Percentiles rank a stretch among this genome's conserved stretches.
phyloP scores from a whole-genome alignment of 1,140 invertebrate species.

The Aphaenogaster ashmeadi region DNA sequence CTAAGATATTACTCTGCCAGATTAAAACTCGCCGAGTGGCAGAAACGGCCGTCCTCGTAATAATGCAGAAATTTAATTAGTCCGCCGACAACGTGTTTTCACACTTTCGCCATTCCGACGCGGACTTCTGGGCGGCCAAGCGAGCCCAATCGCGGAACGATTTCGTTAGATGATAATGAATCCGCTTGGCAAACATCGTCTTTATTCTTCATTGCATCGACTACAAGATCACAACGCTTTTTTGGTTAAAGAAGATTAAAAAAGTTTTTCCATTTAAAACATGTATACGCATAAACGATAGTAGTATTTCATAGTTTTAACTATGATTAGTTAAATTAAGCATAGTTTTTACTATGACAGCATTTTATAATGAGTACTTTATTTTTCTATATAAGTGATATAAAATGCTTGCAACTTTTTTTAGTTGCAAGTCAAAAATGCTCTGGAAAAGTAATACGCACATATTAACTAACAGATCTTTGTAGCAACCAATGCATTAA shows the following conservation, averaged over 20 bases:
- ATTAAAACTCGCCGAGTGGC: slow-evolving; percentile 78
- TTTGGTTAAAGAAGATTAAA: neutral
- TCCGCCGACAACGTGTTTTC: slow-evolving; percentile 72
- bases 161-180: slow-evolving; percentile 50
- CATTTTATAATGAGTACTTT: neutral
- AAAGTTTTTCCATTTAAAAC: neutral
- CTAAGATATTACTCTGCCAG: slow-evolving; percentile 81
- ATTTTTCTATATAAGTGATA: neutral
- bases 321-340: neutral
- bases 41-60: slow-evolving; percentile 64
- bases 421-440: neutral
- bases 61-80: slow-evolving; percentile 81
- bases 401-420: neutral
- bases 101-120: slow-evolving; percentile 61
- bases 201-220: neutral
- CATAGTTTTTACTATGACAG: neutral
- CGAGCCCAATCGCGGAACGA: slow-evolving; percentile 47
- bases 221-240: neutral
- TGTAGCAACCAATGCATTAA: neutral
- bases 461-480: neutral
- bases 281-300: neutral
- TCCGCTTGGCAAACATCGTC: neutral
- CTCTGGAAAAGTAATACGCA: neutral
- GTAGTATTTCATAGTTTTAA: neutral
- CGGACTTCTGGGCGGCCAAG: neutral